Conservation (phyloP, 2,888 invertebrate species). For the Orthosia cruda region DNA sequence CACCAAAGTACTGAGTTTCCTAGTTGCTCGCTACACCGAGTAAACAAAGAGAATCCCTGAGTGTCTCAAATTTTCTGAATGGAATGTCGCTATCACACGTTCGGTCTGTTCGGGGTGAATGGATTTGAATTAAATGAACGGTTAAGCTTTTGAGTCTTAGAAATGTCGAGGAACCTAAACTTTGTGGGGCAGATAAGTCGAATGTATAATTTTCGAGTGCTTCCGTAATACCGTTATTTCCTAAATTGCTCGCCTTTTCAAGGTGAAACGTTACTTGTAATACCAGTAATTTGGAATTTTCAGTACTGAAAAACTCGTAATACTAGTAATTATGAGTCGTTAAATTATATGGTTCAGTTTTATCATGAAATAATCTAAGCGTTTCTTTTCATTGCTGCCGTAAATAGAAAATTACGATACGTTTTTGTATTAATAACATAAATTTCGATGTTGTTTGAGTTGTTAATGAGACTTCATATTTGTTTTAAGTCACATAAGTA, state of each 20-base stretch:
- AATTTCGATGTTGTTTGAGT: background rate
- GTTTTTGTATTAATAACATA: conserved; percentile 7
- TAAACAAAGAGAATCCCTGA: conserved; percentile 66
- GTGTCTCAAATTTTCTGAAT: conserved; percentile 68
- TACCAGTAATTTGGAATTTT: conserved; percentile 46
- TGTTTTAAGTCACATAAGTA: background rate
- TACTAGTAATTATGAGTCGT: conserved; percentile 36
- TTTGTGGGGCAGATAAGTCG: conserved; percentile 49
- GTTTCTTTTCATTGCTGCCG: conserved; percentile 12
- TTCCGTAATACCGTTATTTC: conserved; percentile 26
- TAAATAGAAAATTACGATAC: conserved; percentile 12
- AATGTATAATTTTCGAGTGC: conserved; percentile 43
- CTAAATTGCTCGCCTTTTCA: conserved; percentile 44
- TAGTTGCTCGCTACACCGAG: conserved; percentile 51
- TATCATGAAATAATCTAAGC: conserved; percentile 25
- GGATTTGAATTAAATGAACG: conserved; percentile 69
- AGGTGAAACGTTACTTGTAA: conserved; percentile 38
- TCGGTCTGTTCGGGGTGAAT: conserved; percentile 51
- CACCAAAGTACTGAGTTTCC: conserved; percentile 55
- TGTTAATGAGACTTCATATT: conserved; percentile 26
- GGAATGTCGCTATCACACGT: conserved; percentile 66
- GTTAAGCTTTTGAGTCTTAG: conserved; percentile 55
- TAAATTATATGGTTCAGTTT: conserved; percentile 24
- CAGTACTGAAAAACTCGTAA: conserved; percentile 23
- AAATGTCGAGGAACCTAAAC: conserved; percentile 36